Percentiles rank a stretch among this genome's conserved stretches.
phyloP scores from a whole-genome alignment of 2,113 vertebrate genomes.

The Megaceryle torquata region DNA sequence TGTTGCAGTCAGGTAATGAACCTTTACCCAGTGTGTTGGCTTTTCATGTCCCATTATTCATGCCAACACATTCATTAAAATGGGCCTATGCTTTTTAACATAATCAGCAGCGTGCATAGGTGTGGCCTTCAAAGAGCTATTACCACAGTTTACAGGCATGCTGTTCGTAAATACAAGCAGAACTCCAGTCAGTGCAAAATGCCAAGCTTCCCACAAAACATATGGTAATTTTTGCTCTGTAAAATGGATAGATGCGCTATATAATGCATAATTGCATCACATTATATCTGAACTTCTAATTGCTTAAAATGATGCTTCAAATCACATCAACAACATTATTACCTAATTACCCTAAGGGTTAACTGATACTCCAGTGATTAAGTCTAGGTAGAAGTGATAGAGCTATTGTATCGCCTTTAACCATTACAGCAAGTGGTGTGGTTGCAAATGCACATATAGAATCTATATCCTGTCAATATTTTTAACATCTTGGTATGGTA shows the following conservation, averaged over 20 bases:
- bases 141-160: slow-evolving; percentile 3
- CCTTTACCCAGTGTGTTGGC: slow-evolving; percentile 23
- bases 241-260: slow-evolving; percentile 48
- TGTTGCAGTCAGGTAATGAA: slow-evolving; percentile 51
- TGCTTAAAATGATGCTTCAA: slow-evolving; percentile 53
- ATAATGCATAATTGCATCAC: slow-evolving; percentile 44
- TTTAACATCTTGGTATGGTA: neutral
- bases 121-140: slow-evolving; percentile 42
- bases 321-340: slow-evolving; percentile 49
- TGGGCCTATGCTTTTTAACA: neutral
- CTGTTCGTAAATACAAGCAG: slow-evolving; percentile 13
- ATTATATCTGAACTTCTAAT: slow-evolving; percentile 62
- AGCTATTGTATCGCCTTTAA: neutral
- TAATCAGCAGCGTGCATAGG: slow-evolving; percentile 5
- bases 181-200: neutral
- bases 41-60: slow-evolving; percentile 49
- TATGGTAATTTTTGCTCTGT: neutral
- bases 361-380: slow-evolving; percentile 51
- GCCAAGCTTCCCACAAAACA: slow-evolving; percentile 18
- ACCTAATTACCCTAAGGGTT: slow-evolving; percentile 58
- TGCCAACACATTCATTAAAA: slow-evolving; percentile 44
- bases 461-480: neutral
- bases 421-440: neutral
- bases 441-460: neutral
- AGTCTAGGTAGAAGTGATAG: neutral